These are phyloP conservation scores for Polypterus senegalus DNA, from an alignment of 2,113 vertebrate species.

Conservation along the genomic window DNA sequence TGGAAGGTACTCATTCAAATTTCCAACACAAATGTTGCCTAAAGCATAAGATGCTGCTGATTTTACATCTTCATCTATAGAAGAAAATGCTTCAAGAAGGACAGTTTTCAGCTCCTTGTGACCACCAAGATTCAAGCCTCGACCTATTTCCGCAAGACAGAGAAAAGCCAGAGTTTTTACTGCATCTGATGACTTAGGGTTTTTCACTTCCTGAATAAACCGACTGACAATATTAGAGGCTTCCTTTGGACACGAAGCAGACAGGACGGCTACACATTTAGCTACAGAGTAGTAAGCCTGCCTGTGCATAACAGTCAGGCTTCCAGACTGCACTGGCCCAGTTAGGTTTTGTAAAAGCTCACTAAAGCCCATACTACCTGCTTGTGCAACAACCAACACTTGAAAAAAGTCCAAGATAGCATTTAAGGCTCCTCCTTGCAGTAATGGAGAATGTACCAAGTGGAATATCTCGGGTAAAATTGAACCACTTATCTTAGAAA, in stretches of 20 bases:
- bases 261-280: slow-evolving; percentile 71
- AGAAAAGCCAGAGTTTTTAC: slow-evolving; percentile 73
- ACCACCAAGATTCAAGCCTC: slow-evolving; percentile 52
- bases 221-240: slow-evolving; percentile 43
- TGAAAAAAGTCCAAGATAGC: slow-evolving; percentile 68
- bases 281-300: slow-evolving; percentile 70
- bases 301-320: slow-evolving; percentile 42
- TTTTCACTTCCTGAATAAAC: slow-evolving; percentile 71
- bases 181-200: slow-evolving; percentile 43
- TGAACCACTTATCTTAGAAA: slow-evolving; percentile 56
- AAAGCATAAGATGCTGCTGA: slow-evolving; percentile 70
- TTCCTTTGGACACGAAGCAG: slow-evolving; percentile 63
- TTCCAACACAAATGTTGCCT: slow-evolving; percentile 70
- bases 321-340: slow-evolving; percentile 30
- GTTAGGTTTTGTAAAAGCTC: slow-evolving; percentile 68
- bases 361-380: slow-evolving; percentile 40
- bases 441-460: slow-evolving; percentile 70
- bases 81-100: slow-evolving; percentile 73
- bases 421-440: slow-evolving; percentile 61
- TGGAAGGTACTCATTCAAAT: slow-evolving; percentile 70
- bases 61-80: slow-evolving; percentile 76
- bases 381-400: slow-evolving; percentile 55
- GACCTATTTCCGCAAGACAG: slow-evolving; percentile 76
- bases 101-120: slow-evolving; percentile 71
- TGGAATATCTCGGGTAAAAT: slow-evolving; percentile 59